Evolutionary conservation across 2,888 invertebrate genomes (phyloP).

Genomic region (Oxyteleia sp.): DNA sequence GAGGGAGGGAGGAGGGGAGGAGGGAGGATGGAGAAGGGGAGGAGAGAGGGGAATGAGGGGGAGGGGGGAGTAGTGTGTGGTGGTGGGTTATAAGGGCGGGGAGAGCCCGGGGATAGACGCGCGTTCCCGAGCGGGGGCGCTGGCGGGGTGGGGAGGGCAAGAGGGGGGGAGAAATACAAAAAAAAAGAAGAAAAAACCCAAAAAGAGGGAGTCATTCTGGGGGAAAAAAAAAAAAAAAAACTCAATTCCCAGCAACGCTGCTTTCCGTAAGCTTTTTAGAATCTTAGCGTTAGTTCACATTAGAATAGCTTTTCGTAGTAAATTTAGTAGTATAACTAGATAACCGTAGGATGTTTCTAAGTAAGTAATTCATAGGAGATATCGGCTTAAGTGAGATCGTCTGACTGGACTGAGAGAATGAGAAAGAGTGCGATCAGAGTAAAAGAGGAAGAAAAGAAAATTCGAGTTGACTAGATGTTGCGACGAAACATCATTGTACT

Average conservation of each 20-base stretch:
- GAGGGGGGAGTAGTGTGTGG: no score
- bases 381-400: conserved; percentile 82
- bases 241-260: conserved; percentile 79
- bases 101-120: no score
- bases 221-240: conserved; percentile 62
- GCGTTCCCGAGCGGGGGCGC: no score
- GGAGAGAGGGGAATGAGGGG: no score
- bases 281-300: conserved; percentile 80
- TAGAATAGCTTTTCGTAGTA: conserved; percentile 80
- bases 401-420: conserved; percentile 64
- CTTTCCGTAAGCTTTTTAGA: conserved; percentile 84
- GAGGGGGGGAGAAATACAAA: no score
- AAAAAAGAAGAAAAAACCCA: conserved; percentile 63
- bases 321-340: conserved; percentile 72
- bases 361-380: conserved; percentile 77
- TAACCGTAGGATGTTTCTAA: conserved; percentile 85
- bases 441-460: conserved; percentile 54
- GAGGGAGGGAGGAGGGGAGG: no score
- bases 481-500: conserved; percentile 81
- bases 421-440: conserved; percentile 73
- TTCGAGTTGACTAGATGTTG: conserved; percentile 80
- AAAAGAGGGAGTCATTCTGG: conserved; percentile 72
- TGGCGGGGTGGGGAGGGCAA: no score
- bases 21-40: no score
- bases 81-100: no score